Percentiles rank a stretch among this genome's conserved stretches.
Evolutionary conservation across 1,140 invertebrate genomes (phyloP).

Genomic region (Cylas formicarius): DNA sequence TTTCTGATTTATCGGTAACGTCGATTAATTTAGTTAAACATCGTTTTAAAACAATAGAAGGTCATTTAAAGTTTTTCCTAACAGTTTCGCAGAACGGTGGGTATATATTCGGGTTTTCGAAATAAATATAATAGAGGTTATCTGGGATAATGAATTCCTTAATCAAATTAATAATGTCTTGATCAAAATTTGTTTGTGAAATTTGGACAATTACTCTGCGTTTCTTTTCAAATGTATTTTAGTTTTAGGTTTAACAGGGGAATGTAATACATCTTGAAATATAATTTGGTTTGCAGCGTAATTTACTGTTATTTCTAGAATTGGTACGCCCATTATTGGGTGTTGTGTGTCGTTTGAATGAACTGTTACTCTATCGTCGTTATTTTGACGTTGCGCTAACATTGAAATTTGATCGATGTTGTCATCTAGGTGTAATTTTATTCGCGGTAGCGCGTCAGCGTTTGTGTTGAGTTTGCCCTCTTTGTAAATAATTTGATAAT

Average conservation of each 20-base stretch:
- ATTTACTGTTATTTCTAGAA: too few relatives aligned
- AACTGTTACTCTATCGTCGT: slow-evolving; percentile 1
- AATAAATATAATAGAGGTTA: slow-evolving; percentile 2
- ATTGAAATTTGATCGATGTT: too few relatives aligned
- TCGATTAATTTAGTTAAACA: too few relatives aligned
- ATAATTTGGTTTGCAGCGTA: too few relatives aligned
- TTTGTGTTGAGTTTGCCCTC: slow-evolving; percentile 36
- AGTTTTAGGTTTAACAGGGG: slow-evolving; percentile 6
- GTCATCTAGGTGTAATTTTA: background rate
- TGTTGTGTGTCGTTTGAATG: slow-evolving; percentile 7
- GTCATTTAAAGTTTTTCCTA: too few relatives aligned
- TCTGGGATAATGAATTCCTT: background rate
- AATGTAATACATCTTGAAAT: slow-evolving; percentile 3
- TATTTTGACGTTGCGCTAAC: too few relatives aligned
- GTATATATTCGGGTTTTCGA: slow-evolving; percentile 1
- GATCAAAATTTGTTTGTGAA: slow-evolving; percentile 2
- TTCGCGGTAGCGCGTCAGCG: slow-evolving; percentile 33
- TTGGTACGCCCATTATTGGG: too few relatives aligned
- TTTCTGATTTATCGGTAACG: too few relatives aligned
- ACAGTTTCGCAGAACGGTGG: background rate
- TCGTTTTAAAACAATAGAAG: too few relatives aligned
- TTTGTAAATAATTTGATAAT: slow-evolving; percentile 30
- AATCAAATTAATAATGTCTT: too few relatives aligned
- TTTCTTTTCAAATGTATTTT: too few relatives aligned
- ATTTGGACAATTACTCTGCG: too few relatives aligned